Base-by-base conservation (phyloP, 2,888 invertebrate species). In the Ormia ochracea region DNA sequence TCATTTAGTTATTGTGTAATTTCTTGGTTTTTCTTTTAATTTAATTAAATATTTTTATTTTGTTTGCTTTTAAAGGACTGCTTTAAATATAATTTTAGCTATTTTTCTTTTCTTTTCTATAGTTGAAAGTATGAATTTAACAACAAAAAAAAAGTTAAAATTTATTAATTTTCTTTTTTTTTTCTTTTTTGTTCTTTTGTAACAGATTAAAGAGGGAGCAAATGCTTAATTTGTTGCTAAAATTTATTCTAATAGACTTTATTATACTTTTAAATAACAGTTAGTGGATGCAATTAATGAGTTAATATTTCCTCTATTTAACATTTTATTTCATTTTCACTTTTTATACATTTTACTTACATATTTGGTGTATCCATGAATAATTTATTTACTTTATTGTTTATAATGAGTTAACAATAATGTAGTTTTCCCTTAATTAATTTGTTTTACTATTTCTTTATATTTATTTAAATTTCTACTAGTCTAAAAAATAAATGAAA, bases 161-260 rank as follows among this genome's bases (percentile, higher is more conserved):
- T 48, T 73, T 26, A n/a, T 38, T 59, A n/a, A n/a, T n/a, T n/a
- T n/a, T n/a, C n/a, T 28, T 31, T 63, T 33, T 48, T 41, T 48
- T 73, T 81, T 61, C 48, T 43, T 36, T 52, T 50, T 23, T 52
- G 56, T 1, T 36, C 63, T 52, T 31, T 28, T 45, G 31, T 58
- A 56, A 63, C 43, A 43, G 70, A 43, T 69, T 70, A 65, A 61
- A 79, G 58, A 50, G 63, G 63, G 69, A 76, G 63, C 38, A 69
- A 70, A 70, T 61, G 72, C 21, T 19, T 58, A 61, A 33, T 41
- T 38, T 38, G 17, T 61, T 56, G 72, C 72, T 80, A 80, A 80
- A 80, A 73, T 73, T 76, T 76, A 50, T 56, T 68, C 63, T 73
- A 76, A 72, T 73, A 72, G 68, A 68, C 76, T 75, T 19, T 31